These are phyloP conservation scores for Dyspetes luteomarginatus DNA, from an alignment of 2,888 invertebrate species.

Conservation along the genomic window DNA sequence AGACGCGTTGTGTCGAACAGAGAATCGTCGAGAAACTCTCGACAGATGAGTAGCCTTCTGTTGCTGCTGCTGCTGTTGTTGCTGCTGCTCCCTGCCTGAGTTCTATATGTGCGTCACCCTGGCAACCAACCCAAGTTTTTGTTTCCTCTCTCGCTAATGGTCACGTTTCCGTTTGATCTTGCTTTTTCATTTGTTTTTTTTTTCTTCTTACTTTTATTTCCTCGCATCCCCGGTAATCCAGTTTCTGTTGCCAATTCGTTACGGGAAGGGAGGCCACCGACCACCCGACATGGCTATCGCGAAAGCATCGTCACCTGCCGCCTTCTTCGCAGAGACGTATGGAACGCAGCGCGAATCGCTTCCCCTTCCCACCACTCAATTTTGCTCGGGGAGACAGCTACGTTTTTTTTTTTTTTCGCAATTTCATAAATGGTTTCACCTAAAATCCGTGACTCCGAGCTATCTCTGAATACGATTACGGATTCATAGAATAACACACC, in stretches of 20 bases:
- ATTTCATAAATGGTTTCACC: conserved; percentile 27
- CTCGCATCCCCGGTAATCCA: conserved; percentile 62
- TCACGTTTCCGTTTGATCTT: conserved; percentile 70
- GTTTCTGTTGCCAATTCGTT: conserved; percentile 71
- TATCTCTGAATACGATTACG: not conserved
- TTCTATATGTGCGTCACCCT: conserved; percentile 62
- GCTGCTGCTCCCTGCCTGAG: conserved; percentile 39
- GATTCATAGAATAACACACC: conserved; percentile 24
- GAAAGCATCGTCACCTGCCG: conserved; percentile 67
- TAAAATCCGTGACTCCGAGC: conserved; percentile 30
- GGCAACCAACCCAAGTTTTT: conserved; percentile 68
- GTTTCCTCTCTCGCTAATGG: conserved; percentile 68
- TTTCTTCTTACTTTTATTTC: conserved; percentile 15
- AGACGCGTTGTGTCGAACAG: conserved; percentile 58
- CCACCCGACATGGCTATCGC: conserved; percentile 66
- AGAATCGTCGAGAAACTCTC: conserved; percentile 33
- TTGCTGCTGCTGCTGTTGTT: conserved; percentile 8
- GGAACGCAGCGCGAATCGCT: conserved; percentile 52
- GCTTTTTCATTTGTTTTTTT: conserved; percentile 47
- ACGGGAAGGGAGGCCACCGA: conserved; percentile 48
- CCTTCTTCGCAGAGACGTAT: conserved; percentile 18
- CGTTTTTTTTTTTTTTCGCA: not conserved
- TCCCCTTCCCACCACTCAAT: conserved; percentile 43
- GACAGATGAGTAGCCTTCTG: conserved; percentile 54
- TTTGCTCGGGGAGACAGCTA: conserved; percentile 2